Conservation (phyloP, 2,113 vertebrate genomes). For the Corythaixoides concolor region DNA sequence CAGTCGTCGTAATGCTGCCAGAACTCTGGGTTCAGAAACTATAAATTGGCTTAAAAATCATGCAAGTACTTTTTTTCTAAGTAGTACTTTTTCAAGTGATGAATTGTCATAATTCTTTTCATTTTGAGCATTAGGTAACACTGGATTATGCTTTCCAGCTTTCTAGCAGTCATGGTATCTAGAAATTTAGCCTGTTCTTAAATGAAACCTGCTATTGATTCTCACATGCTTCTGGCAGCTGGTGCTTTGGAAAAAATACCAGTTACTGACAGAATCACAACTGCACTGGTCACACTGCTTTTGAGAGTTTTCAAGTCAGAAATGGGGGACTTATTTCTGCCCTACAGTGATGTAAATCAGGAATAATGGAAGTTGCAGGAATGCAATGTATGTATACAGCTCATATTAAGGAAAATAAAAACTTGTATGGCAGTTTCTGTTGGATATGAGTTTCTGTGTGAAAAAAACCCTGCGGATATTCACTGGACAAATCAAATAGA, state of each 20-base stretch:
- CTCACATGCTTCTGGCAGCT: neutral
- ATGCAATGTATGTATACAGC: neutral
- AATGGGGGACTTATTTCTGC: neutral
- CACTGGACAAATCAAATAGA: neutral
- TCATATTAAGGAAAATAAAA: neutral
- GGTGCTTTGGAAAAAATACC: neutral
- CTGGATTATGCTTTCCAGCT: neutral
- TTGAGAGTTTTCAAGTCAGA: neutral
- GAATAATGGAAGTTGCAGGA: neutral
- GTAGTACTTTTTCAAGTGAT: neutral
- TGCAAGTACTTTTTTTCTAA: neutral
- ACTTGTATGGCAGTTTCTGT: neutral
- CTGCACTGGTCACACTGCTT: neutral
- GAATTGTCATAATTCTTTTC: neutral
- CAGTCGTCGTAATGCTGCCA: neutral
- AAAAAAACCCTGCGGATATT: neutral
- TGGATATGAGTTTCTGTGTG: neutral
- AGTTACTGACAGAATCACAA: neutral
- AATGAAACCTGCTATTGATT: neutral
- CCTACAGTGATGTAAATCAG: neutral
- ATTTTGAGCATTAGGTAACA: neutral
- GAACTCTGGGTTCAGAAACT: neutral
- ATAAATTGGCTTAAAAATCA: neutral
- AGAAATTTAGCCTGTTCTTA: neutral
- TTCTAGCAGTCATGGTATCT: neutral